Conservation (phyloP, 92 coral and sea anemone genomes). For the Porites cylindrica region DNA sequence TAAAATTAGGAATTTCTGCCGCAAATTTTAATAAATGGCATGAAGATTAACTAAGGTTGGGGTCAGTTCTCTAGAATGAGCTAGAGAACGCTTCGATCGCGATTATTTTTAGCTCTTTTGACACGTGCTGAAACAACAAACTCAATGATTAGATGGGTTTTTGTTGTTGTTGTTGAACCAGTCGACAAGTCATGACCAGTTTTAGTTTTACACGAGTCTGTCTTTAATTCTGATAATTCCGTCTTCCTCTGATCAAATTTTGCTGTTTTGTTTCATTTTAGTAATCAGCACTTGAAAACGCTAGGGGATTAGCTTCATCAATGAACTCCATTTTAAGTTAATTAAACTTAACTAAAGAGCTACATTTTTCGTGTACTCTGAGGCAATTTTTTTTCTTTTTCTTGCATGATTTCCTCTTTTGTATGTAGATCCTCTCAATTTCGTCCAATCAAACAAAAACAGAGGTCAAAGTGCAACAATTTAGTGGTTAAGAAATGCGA, state of each 20-base stretch:
- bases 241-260: neutral
- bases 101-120: no score
- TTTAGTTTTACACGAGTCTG: no score
- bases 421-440: neutral
- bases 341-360: conserved; percentile 5
- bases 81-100: no score
- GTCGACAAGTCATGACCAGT: no score
- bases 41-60: no score
- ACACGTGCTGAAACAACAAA: no score
- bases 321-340: conserved; percentile 2
- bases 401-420: neutral
- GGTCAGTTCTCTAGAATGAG: no score
- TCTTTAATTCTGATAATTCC: no score
- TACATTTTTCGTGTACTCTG: neutral
- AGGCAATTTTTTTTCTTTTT: neutral
- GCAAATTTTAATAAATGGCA: no score
- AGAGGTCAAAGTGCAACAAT: conserved; percentile 16
- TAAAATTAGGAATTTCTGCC: no score
- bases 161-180: no score
- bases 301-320: neutral
- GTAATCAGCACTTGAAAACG: conserved; percentile 15
- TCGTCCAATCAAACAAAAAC: neutral
- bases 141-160: no score
- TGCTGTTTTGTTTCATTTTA: conserved; percentile 7
- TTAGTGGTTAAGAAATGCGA: neutral